Base-by-base conservation (phyloP, 1,140 invertebrate species). In the Eufriesea mexicana region DNA sequence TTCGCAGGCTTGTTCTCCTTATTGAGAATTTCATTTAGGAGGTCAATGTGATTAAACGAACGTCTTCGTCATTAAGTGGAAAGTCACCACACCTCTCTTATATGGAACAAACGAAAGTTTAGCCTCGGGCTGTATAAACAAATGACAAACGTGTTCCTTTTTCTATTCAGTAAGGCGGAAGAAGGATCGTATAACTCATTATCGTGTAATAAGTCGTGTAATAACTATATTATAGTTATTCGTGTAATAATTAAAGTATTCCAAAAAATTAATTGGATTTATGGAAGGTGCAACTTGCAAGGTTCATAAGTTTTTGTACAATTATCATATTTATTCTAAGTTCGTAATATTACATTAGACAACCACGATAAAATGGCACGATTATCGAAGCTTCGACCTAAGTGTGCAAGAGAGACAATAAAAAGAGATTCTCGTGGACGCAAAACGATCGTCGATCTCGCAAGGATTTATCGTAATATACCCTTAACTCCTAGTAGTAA, bases 301-400 rank as follows among this genome's bases (percentile, higher is more conserved):
- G n/a, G n/a, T n/a, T n/a, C n/a, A n/a, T n/a, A n/a, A n/a, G n/a
- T 47, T 57, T 59, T 74, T 55, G 51, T 64, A 75, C 55, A 77
- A 86, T 85, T 77, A 71, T 85, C 71, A 72, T 70, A 49, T 85
- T 85, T 73, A 88, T 86, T 80, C 55, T 75, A 85, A 70, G 57
- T 49, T 77, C 18, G 47, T 83, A 79, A 84, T 23, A 81, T 72
- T 88, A 89, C 68, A 81, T 74, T 61, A 79, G 76, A 71, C 73
- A 82, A 86, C 62, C 68, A 74, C 64, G 74, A 57, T 70, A 71
- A 71, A 82, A 88, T 89, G 81, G 81, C 72, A 83, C 81, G 76
- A 71, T 85, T 89, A 83, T 87, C 74, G 78, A 83, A 84, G 78
- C 68, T 67, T 55, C 70, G 72, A 74, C 55, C 35, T 66, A 49